Conservation (phyloP, 64 coral and sea anemone genomes). For the Pocillopora damicornis region DNA sequence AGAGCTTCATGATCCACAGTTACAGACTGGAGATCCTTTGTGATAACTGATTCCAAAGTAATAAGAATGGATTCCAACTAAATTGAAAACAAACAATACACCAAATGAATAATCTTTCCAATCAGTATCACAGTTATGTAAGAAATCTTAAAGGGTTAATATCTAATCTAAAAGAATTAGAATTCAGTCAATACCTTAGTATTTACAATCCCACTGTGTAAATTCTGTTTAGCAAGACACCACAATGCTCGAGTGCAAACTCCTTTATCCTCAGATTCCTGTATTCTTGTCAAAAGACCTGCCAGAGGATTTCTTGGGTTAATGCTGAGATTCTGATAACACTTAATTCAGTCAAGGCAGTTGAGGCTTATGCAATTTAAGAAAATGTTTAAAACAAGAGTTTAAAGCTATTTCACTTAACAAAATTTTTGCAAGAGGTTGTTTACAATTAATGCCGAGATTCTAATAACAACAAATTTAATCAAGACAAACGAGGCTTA, state of each 20-base stretch:
- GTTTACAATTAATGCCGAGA: no score
- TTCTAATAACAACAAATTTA: no score
- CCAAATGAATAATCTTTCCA: background rate
- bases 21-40: conserved; percentile 46
- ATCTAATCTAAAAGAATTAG: background rate
- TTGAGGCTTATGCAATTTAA: background rate
- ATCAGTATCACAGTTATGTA: background rate
- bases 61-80: conserved; percentile 48
- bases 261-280: conserved; percentile 67
- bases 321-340: background rate
- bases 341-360: background rate
- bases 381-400: no score
- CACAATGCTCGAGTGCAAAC: conserved; percentile 88
- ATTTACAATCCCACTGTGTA: background rate
- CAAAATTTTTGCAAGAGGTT: no score
- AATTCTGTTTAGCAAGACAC: conserved; percentile 93
- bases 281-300: conserved; percentile 68
- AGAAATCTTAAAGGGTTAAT: background rate
- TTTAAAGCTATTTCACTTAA: no score
- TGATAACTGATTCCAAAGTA: conserved; percentile 40
- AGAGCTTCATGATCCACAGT: conserved; percentile 77
- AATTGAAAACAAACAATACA: background rate
- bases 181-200: background rate
- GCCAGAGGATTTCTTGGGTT: background rate
- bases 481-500: no score